Conservation (phyloP, 2,113 vertebrate genomes). For the Siphamia tubifer region DNA sequence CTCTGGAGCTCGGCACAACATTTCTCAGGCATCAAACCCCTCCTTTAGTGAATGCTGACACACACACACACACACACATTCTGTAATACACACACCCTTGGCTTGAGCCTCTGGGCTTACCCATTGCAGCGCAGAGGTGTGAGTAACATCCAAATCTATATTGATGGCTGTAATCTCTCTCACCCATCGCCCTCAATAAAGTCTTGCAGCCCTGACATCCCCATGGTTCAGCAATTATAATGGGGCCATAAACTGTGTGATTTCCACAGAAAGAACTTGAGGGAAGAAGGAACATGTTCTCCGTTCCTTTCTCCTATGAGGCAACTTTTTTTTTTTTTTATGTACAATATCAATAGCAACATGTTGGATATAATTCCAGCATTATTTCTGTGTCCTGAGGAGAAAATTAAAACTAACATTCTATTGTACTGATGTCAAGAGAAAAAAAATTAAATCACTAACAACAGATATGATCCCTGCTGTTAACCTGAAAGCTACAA, state of each 20-base stretch:
- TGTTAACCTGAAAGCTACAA: not conserved
- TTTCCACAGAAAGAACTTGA: slow-evolving; percentile 4
- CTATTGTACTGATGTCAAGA: not conserved
- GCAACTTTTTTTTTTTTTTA: slow-evolving; percentile 10
- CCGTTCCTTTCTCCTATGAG: not conserved
- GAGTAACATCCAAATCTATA: slow-evolving; percentile 48
- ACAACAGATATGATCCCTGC: not conserved
- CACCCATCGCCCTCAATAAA: slow-evolving; percentile 26
- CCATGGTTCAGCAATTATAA: slow-evolving; percentile 24
- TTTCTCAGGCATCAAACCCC: not conserved
- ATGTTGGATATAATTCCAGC: not conserved
- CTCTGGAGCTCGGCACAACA: no score
- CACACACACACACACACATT: not conserved
- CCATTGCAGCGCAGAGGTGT: slow-evolving; percentile 4
- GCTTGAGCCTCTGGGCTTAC: slow-evolving; percentile 9
- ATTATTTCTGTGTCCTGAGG: not conserved
- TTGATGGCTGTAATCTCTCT: slow-evolving; percentile 40
- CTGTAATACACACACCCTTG: not conserved
- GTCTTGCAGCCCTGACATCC: slow-evolving; percentile 17
- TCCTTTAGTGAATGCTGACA: no score
- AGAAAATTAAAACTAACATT: not conserved
- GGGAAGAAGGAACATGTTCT: not conserved
- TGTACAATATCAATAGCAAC: not conserved
- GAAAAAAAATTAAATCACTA: not conserved
- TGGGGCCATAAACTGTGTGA: slow-evolving; percentile 12